A percentile compares a stretch with the other conserved stretches of the same genome.
Conservation (phyloP, 2,113 vertebrate genomes). For the Cynoglossus semilaevis region DNA sequence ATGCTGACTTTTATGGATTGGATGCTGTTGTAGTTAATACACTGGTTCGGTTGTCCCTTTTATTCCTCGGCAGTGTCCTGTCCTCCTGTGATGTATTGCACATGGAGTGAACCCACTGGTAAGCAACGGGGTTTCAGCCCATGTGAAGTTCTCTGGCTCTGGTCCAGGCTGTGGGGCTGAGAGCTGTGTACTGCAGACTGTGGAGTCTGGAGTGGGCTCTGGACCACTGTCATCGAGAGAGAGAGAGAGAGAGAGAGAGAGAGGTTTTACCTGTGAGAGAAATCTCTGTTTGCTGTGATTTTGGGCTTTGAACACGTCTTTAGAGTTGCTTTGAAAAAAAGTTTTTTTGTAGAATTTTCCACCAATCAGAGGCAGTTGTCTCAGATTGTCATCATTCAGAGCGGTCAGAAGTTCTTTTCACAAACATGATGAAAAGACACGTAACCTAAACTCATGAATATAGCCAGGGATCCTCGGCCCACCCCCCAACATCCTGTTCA, state of each 20-base stretch:
- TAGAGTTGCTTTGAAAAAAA: too few relatives aligned
- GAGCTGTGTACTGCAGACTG: conserved; percentile 7
- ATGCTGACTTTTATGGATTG: conserved; percentile 78
- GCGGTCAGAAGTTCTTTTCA: too few relatives aligned
- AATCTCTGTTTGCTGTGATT: too few relatives aligned
- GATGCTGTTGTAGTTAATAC: conserved; percentile 74
- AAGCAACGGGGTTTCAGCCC: conserved; percentile 68
- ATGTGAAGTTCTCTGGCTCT: conserved; percentile 59
- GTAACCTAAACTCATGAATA: too few relatives aligned
- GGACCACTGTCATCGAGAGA: neutral
- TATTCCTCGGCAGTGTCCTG: conserved; percentile 71
- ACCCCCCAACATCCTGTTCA: too few relatives aligned
- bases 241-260: too few relatives aligned
- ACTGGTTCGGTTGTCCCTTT: conserved; percentile 73
- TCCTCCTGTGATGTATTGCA: conserved; percentile 73
- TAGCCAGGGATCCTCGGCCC: too few relatives aligned
- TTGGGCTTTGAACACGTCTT: too few relatives aligned
- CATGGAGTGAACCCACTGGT: conserved; percentile 42
- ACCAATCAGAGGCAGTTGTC: too few relatives aligned
- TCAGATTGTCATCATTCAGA: too few relatives aligned
- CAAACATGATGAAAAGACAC: too few relatives aligned
- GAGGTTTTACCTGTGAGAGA: neutral
- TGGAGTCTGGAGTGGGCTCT: conserved; percentile 15
- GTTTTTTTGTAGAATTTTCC: too few relatives aligned
- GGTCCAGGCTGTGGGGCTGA: conserved; percentile 55